Conservation (phyloP, 2,113 vertebrate genomes). For the Hippotragus niger region DNA sequence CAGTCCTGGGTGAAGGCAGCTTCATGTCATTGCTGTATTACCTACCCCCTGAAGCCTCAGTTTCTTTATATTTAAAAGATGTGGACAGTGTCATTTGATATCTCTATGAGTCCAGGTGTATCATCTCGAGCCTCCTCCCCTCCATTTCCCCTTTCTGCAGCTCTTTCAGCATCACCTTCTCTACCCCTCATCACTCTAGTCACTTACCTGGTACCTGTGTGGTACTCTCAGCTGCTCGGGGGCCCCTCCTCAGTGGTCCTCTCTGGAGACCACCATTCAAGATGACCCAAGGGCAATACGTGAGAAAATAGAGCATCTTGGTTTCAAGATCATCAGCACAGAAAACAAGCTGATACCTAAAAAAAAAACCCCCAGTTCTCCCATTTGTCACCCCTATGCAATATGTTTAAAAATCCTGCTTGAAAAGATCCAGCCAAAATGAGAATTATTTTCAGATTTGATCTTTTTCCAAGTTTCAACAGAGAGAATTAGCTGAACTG, state of each 20-base stretch:
- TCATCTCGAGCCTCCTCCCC: not conserved
- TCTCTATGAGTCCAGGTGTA: not conserved
- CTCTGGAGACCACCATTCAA: not conserved
- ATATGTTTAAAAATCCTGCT: not conserved
- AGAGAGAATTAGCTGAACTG: not conserved
- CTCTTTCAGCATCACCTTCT: no score
- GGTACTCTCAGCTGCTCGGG: not conserved
- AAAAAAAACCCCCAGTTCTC: rapidly evolving
- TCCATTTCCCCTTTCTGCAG: not conserved
- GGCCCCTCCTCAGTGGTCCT: not conserved
- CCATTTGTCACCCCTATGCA: not conserved
- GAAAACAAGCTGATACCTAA: not conserved
- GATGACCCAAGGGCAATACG: not conserved
- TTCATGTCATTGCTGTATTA: not conserved
- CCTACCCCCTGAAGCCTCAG: not conserved
- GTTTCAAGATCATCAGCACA: not conserved
- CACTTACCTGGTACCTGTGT: not conserved
- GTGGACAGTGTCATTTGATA: not conserved
- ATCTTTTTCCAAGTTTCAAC: not conserved
- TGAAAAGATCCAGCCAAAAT: not conserved
- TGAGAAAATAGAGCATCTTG: not conserved
- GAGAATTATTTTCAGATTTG: not conserved
- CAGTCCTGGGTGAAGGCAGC: not conserved
- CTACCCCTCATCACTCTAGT: not conserved
- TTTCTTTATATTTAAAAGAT: not conserved